Evolutionary conservation across 2,888 invertebrate genomes (phyloP).

Genomic region (Gerris lacustris): DNA sequence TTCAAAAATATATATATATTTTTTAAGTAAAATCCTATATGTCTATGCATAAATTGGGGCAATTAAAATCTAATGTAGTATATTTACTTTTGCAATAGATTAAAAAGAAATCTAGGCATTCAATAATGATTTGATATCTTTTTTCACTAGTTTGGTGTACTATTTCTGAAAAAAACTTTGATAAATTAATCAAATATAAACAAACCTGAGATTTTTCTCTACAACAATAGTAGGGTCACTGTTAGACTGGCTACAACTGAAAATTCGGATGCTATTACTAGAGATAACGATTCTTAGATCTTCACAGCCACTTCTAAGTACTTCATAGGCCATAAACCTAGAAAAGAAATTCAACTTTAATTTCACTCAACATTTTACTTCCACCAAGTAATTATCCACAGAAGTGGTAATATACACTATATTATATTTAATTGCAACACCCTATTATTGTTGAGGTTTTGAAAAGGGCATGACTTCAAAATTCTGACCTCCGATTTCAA

Average conservation of each 20-base stretch:
- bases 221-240: slow-evolving; percentile 45
- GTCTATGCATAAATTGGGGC: background rate
- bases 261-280: slow-evolving; percentile 57
- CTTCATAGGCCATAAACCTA: slow-evolving; percentile 68
- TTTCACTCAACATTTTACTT: too few species aligned
- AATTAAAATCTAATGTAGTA: background rate
- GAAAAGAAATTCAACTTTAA: slow-evolving; percentile 19
- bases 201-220: slow-evolving; percentile 41
- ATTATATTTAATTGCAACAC: too few species aligned
- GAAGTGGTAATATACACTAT: too few species aligned
- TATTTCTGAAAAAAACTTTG: background rate
- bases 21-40: background rate
- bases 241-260: slow-evolving; percentile 45
- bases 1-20: too few species aligned
- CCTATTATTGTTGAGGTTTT: too few species aligned
- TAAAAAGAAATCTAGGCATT: too few species aligned
- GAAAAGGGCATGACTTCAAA: too few species aligned
- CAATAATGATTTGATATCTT: too few species aligned
- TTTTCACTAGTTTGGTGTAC: background rate
- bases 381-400: background rate
- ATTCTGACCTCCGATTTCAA: too few species aligned
- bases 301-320: slow-evolving; percentile 58
- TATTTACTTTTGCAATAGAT: too few species aligned
- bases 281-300: slow-evolving; percentile 73
- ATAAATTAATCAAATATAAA: background rate